phyloP scores from a whole-genome alignment of 2,888 invertebrate genomes.

The Mallateleia sp. region DNA sequence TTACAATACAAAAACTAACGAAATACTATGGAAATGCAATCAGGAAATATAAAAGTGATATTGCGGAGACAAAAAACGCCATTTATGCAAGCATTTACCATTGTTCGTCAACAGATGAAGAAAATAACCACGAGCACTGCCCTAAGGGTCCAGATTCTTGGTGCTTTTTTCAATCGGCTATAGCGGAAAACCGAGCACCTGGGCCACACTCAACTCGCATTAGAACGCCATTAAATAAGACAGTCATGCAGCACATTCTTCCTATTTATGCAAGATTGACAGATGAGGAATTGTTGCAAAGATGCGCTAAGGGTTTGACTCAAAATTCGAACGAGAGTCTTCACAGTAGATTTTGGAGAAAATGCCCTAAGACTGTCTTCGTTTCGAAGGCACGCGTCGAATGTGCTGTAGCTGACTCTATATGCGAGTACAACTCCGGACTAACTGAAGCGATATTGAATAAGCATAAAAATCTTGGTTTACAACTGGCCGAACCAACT shows the following conservation, averaged over 20 bases:
- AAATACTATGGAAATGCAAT: slow-evolving; percentile 8
- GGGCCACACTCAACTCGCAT: slow-evolving; percentile 25
- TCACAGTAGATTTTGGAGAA: slow-evolving; percentile 25
- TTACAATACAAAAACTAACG: slow-evolving; percentile 1
- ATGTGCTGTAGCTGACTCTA: slow-evolving; percentile 9
- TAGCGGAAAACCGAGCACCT: slow-evolving; percentile 10
- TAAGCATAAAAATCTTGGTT: neutral
- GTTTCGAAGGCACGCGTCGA: slow-evolving; percentile 1
- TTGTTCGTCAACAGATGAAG: slow-evolving; percentile 51
- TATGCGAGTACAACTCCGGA: slow-evolving; percentile 12
- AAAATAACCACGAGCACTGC: slow-evolving; percentile 29
- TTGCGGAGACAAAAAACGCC: neutral
- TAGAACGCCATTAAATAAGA: slow-evolving; percentile 9
- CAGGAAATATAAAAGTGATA: neutral
- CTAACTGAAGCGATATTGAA: neutral
- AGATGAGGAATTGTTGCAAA: slow-evolving; percentile 14
- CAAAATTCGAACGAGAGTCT: slow-evolving; percentile 64
- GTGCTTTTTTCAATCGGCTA: slow-evolving; percentile 59
- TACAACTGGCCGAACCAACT: neutral
- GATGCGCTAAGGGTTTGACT: slow-evolving; percentile 32
- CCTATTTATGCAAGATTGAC: slow-evolving; percentile 30
- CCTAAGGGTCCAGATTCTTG: slow-evolving; percentile 44
- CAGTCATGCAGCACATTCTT: slow-evolving; percentile 30
- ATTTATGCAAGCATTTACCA: slow-evolving; percentile 60
- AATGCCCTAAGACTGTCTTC: slow-evolving; percentile 4